Conservation (phyloP, 2,888 invertebrate genomes). For the Cantharis nigra region DNA sequence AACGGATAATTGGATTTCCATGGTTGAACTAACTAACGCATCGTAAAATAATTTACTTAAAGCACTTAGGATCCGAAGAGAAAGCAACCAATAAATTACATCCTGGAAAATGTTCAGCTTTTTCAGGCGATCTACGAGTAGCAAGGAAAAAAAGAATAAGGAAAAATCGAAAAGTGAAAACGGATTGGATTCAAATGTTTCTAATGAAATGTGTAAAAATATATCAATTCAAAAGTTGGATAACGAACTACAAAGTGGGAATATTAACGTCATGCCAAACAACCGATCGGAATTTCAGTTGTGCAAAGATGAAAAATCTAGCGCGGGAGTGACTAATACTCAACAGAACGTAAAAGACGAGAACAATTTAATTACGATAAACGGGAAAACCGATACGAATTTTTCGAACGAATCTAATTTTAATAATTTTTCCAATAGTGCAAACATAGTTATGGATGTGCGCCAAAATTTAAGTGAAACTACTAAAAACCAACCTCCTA, state of each 20-base stretch:
- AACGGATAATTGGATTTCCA: neutral
- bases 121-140: slow-evolving; percentile 42
- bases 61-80: neutral
- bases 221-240: slow-evolving; percentile 43
- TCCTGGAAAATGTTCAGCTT: slow-evolving; percentile 47
- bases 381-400: slow-evolving; percentile 37
- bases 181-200: slow-evolving; percentile 24
- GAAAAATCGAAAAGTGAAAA: slow-evolving; percentile 20
- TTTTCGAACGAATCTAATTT: slow-evolving; percentile 30
- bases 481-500: slow-evolving; percentile 8
- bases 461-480: slow-evolving; percentile 6
- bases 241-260: slow-evolving; percentile 41
- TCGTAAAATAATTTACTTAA: neutral
- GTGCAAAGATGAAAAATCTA: slow-evolving; percentile 43
- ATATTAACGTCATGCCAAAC: slow-evolving; percentile 38
- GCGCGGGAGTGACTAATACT: slow-evolving; percentile 35
- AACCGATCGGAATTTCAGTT: slow-evolving; percentile 39
- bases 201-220: slow-evolving; percentile 49
- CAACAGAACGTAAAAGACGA: slow-evolving; percentile 1
- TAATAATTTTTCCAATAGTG: slow-evolving; percentile 11
- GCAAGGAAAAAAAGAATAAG: slow-evolving; percentile 32
- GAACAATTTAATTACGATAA: slow-evolving; percentile 5
- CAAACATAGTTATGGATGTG: slow-evolving; percentile 21
- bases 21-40: neutral
- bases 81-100: neutral